These are phyloP conservation scores for Bombus sylvicola DNA, from an alignment of 1,140 invertebrate species.

Conservation along the genomic window DNA sequence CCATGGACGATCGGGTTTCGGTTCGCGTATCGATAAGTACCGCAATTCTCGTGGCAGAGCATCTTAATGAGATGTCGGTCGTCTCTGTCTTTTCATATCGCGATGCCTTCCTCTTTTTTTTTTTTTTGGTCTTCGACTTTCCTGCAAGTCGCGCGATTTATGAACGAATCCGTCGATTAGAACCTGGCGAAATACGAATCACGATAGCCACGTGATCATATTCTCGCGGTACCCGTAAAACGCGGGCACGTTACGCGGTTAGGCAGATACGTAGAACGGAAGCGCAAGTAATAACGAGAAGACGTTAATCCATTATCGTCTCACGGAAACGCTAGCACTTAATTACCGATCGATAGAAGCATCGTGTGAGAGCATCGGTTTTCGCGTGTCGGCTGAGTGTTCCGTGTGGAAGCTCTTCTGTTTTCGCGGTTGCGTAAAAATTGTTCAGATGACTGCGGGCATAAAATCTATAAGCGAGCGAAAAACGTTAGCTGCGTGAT, in stretches of 20 bases:
- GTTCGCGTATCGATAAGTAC: conserved; percentile 74
- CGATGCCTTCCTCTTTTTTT: background rate
- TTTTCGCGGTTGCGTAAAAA: background rate
- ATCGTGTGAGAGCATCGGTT: background rate
- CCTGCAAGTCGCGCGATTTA: background rate
- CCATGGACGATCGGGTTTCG: conserved; percentile 64
- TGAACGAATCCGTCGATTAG: conserved; percentile 2
- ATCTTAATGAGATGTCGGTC: conserved; percentile 71
- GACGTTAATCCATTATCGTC: conserved; percentile 1
- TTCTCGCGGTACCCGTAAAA: conserved; percentile 49
- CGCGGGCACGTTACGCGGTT: background rate
- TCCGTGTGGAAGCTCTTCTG: background rate
- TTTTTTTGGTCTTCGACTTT: background rate
- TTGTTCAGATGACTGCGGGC: background rate
- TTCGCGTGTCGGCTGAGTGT: background rate
- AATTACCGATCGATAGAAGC: conserved; percentile 3
- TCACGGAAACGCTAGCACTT: background rate
- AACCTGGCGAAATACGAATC: conserved; percentile 8
- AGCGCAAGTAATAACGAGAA: conserved; percentile 15
- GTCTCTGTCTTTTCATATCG: background rate
- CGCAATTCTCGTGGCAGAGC: conserved; percentile 68
- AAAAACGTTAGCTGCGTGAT: background rate
- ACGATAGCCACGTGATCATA: conserved; percentile 55
- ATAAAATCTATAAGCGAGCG: conserved; percentile 7
- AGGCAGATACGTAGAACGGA: conserved; percentile 2